Evolutionary conservation across 2,113 vertebrate species (phyloP), one percentile per base, ranked within the genome.

Genomic region (Machaerirhynchus nigripectus): DNA sequence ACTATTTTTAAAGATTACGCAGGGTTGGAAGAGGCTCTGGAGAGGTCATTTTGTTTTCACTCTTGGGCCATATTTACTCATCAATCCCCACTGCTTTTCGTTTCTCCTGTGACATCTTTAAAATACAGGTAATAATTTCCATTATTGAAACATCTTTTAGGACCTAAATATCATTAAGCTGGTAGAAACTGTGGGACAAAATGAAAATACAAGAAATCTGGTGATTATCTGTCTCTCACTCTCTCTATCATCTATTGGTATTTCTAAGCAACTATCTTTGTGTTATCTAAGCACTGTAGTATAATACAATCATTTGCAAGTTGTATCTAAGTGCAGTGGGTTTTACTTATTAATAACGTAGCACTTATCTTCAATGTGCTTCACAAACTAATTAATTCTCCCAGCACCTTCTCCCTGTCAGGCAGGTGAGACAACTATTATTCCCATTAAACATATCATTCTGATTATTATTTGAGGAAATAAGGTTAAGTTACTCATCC

Each of bases 301-400:
- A 96, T 68, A 94, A 96, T 94, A 86, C 90, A 94, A 89, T 94
- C 92, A 93, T 83, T 93, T 83, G 64, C 83, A 80, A 94, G 79
- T 90, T 96, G 85, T 94, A 95, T 84, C 88, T 90, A 92, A 96
- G 79, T 92, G 83, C 90, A 78, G 40, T 87, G 73, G 88, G 56
- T 86, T 96, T 96, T 97, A 94, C 93, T 93, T 96, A 96, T 94
- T 97, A 96, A 95, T 96, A 97, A 95, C 52, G 0, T 63, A 86
- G 64, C 82, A 95, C 95, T 97, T 96, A 95, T 96, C 95, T 96
- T 96, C 93, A 96, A 97, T 95, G 90, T 86, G 79, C 52, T 91
- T 94, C 83, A 81, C 88, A 97, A 97, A 84, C 90, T 96, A 96
- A 96, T 97, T 96, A 95, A 96, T 95, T 96, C 90, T 88, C 85